Percentiles rank a stretch among this genome's conserved stretches.
phyloP scores from a whole-genome alignment of 2,888 invertebrate species.

The Drosophila engyochracea region DNA sequence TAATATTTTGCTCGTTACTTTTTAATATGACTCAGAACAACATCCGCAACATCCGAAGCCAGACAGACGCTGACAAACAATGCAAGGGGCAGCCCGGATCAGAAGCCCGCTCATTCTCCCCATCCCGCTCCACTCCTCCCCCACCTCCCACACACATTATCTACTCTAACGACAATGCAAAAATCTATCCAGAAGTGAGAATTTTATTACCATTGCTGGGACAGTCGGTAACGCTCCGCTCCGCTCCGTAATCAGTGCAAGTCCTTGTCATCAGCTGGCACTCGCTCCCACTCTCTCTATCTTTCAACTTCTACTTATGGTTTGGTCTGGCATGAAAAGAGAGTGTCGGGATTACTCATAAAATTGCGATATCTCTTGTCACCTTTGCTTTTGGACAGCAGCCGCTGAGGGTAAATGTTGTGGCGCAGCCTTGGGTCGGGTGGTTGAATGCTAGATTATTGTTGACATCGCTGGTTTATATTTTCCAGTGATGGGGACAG shows the following conservation, averaged over 20 bases:
- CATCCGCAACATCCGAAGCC: conserved; percentile 65
- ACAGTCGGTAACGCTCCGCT: conserved; percentile 28
- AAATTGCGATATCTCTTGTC: conserved; percentile 83
- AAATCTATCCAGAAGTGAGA: conserved; percentile 74
- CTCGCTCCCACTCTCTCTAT: background rate
- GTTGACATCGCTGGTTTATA: conserved; percentile 38
- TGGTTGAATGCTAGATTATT: conserved; percentile 41
- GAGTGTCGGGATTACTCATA: conserved; percentile 78
- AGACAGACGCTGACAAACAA: conserved; percentile 57
- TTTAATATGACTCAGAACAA: conserved; percentile 79
- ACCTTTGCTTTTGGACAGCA: conserved; percentile 67
- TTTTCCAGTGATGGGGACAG: conserved; percentile 1
- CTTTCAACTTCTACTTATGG: background rate
- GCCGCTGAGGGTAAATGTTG: conserved; percentile 32
- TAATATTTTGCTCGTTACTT: conserved; percentile 81
- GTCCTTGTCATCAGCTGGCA: conserved; percentile 54
- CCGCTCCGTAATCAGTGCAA: conserved; percentile 65
- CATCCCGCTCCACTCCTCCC: background rate
- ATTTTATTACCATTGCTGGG: conserved; percentile 69
- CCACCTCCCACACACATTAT: conserved; percentile 52
- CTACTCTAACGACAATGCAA: conserved; percentile 73
- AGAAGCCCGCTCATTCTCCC: background rate
- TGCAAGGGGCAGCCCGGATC: conserved; percentile 29
- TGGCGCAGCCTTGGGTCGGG: conserved; percentile 6
- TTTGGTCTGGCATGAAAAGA: conserved; percentile 45